Base-by-base conservation (phyloP, 2,888 invertebrate species). In the Plagiodera versicolora region DNA sequence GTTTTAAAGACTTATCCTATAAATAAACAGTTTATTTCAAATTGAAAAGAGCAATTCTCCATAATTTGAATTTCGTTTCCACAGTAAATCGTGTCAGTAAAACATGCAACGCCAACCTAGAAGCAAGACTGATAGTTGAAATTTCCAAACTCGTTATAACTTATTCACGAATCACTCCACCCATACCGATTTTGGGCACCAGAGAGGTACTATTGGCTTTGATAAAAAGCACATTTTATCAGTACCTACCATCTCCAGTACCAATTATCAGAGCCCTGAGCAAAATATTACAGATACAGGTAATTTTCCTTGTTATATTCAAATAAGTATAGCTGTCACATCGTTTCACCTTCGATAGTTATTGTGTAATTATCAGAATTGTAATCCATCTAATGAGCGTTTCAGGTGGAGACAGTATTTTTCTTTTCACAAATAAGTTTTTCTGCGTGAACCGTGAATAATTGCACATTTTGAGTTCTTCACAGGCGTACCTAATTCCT, bases 401-500 rank as follows among this genome's bases (percentile, higher is more conserved):
- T n/a, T n/a, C n/a, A n/a, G n/a, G n/a, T n/a, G n/a, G n/a, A n/a
- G n/a, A n/a, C n/a, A n/a, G n/a, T n/a, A 17, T 0, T 47, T 1
- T 17, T 17, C 5, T 47, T 17, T 19, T 8, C 8, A 19, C 20
- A 11, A 18, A 9, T 17, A 18, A 19, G 8, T 2, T 20, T 47
- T 47, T 17, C 18, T 9, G 17, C 11, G n/a, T 10, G 18, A 14
- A 19, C 20, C 11, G 4, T 47, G 18, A 20, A 18, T 11, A 19
- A 11, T 16, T 71, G 28, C 60, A 58, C 19, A 60, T 59, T 10
- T 67, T 71, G 32, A 46, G 71, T 20, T 62, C 64, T 51, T 70
- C 67, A 0, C 72, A 74, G n/a, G 72, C 76, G 39, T 74, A 75
- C 67, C 63, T 80, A 6, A 66, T 80, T 18, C 74, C 76, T 1